These are phyloP conservation scores for Uria lomvia DNA, from an alignment of 2,113 vertebrate genomes.

Conservation along the genomic window DNA sequence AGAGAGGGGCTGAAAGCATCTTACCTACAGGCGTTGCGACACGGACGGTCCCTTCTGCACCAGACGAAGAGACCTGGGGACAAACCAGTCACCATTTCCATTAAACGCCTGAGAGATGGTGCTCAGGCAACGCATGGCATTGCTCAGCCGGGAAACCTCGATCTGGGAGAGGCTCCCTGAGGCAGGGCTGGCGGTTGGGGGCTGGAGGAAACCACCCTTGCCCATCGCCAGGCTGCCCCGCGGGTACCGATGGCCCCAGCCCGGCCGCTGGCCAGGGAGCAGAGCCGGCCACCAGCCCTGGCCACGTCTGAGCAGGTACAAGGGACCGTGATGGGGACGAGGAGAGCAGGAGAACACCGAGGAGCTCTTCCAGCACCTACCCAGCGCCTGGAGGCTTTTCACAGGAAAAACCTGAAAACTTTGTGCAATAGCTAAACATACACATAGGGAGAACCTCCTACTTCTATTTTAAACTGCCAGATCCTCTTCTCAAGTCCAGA, in stretches of 20 bases:
- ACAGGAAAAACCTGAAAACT: neutral
- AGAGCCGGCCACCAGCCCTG: neutral
- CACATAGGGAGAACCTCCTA: neutral
- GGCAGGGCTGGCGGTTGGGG: rapidly evolving
- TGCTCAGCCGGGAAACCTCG: rapidly evolving
- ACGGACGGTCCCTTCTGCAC: neutral
- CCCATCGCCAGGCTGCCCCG: neutral
- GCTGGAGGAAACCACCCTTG: neutral
- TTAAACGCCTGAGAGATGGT: rapidly evolving
- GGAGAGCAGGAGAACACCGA: neutral
- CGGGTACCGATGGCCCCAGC: neutral
- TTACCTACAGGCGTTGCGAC: neutral
- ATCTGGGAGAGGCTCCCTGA: neutral
- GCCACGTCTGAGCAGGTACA: neutral
- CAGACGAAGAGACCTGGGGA: conserved; percentile 2
- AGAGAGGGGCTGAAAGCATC: neutral
- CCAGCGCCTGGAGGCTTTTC: neutral
- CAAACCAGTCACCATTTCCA: neutral
- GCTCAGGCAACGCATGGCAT: neutral
- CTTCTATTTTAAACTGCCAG: neutral
- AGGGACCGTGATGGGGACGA: rapidly evolving
- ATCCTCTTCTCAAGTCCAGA: neutral
- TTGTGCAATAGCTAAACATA: neutral
- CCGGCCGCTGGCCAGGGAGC: neutral
- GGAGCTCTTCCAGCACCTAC: neutral